phyloP scores from a whole-genome alignment of 2,113 vertebrate genomes.

The Nycticryphes semicollaris region DNA sequence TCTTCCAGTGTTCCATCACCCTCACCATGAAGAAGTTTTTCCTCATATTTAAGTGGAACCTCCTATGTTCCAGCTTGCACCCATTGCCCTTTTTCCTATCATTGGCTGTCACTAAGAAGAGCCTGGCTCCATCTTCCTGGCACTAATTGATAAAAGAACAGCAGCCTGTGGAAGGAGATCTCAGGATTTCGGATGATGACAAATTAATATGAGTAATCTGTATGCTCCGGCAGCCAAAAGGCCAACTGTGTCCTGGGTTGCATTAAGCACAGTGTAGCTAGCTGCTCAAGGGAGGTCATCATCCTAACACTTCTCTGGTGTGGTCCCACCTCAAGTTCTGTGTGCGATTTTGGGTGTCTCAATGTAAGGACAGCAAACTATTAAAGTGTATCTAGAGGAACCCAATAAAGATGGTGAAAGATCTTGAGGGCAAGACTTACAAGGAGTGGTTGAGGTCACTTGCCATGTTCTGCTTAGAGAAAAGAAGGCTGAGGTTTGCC shows the following conservation, averaged over 20 bases:
- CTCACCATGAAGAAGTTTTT: too few relatives aligned
- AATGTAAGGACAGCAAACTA: neutral
- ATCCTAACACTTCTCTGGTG: too few relatives aligned
- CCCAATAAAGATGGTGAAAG: fast-evolving
- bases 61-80: too few relatives aligned
- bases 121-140: too few relatives aligned
- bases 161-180: neutral
- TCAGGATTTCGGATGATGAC: neutral
- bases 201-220: neutral
- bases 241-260: fast-evolving
- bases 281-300: fast-evolving
- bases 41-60: too few relatives aligned
- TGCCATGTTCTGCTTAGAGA: neutral
- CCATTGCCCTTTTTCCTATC: too few relatives aligned
- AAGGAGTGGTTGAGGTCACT: fast-evolving
- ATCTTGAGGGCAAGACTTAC: neutral
- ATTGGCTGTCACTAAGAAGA: too few relatives aligned
- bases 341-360: neutral
- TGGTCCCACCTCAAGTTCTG: fast-evolving
- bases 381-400: neutral
- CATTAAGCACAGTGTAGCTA: neutral
- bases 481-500: neutral
- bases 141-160: neutral
- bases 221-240: neutral
- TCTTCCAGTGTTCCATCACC: too few relatives aligned